A percentile compares a stretch with the other conserved stretches of the same genome.
Conservation (phyloP, 2,113 vertebrate species). For the Vidua macroura region DNA sequence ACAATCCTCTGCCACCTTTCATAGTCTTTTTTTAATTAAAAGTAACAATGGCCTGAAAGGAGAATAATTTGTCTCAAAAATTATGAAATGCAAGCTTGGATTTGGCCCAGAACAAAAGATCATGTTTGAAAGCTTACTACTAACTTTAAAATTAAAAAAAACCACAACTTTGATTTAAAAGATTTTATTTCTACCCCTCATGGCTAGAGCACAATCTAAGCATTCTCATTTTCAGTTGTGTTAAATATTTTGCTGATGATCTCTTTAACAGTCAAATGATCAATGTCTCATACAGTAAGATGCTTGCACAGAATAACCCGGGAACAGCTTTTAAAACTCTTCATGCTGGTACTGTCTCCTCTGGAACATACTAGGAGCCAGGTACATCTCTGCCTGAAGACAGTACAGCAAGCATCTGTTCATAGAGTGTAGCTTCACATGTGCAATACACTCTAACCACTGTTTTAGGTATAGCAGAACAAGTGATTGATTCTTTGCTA, state of each 20-base stretch:
- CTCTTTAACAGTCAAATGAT: neutral
- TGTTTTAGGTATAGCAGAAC: fast-evolving
- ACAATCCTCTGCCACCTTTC: neutral
- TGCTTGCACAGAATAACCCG: neutral
- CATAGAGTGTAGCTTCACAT: neutral
- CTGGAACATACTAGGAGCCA: neutral
- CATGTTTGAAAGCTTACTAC: neutral
- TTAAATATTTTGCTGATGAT: neutral
- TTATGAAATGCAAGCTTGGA: neutral
- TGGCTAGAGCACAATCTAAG: neutral
- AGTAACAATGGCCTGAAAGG: neutral
- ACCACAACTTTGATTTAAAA: neutral
- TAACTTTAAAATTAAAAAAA: neutral
- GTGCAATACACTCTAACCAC: neutral
- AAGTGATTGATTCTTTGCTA: neutral
- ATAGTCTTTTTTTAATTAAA: neutral
- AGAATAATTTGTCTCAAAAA: neutral
- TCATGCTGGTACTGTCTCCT: neutral
- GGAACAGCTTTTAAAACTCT: neutral
- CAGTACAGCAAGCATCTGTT: neutral
- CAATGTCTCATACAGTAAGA: neutral
- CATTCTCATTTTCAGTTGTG: neutral
- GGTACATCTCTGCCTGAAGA: neutral
- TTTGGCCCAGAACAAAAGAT: neutral
- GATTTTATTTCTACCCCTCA: neutral